Evolutionary conservation across 2,888 invertebrate species (phyloP).

Genomic region (Eupithecia subfuscata): DNA sequence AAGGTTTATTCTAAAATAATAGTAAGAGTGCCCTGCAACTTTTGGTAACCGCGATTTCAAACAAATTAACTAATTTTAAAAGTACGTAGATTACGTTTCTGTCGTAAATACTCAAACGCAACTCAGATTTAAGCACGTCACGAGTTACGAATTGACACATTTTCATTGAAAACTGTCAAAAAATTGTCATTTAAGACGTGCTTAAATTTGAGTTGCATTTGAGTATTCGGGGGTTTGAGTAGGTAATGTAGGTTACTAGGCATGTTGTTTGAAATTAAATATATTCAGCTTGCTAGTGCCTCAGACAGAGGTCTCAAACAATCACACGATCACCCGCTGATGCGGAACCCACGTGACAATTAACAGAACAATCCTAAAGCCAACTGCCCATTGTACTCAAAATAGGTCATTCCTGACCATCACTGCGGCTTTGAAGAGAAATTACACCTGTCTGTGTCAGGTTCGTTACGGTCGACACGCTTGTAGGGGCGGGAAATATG

Average conservation of each 20-base stretch:
- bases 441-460: constrained; percentile 43
- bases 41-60: too few relatives aligned
- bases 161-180: too few relatives aligned
- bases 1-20: neutral
- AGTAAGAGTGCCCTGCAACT: too few relatives aligned
- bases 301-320: neutral
- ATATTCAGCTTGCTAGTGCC: neutral
- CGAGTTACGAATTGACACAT: too few relatives aligned
- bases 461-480: constrained; percentile 27
- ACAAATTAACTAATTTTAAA: too few relatives aligned
- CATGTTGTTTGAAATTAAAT: neutral
- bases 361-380: constrained; percentile 25
- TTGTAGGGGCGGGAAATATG: constrained; percentile 22
- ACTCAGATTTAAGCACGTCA: too few relatives aligned
- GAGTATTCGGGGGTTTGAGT: too few relatives aligned
- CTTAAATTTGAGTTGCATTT: too few relatives aligned
- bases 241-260: too few relatives aligned
- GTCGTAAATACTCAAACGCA: too few relatives aligned
- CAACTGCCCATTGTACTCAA: constrained; percentile 47
- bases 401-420: constrained; percentile 60
- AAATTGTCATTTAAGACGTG: too few relatives aligned
- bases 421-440: constrained; percentile 48
- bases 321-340: neutral
- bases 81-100: too few relatives aligned
- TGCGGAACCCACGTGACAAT: constrained; percentile 20